Base-by-base conservation (phyloP, 2,888 invertebrate species). In the Drosophila pullipes region DNA sequence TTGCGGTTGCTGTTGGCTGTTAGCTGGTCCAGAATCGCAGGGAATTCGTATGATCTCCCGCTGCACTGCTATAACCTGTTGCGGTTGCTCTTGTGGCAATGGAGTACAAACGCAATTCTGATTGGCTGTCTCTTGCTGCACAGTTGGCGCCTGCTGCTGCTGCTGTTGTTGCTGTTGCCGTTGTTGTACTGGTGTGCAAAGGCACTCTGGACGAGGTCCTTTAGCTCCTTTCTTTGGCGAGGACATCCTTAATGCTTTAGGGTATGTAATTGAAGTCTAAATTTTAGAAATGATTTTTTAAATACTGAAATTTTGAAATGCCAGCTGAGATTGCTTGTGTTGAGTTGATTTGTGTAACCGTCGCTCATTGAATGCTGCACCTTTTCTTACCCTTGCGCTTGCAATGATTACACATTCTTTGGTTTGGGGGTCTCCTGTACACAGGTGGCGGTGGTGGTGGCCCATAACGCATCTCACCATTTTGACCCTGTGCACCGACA, bases 341-440 rank as follows among this genome's bases (percentile, higher is more conserved):
- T 28, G 31, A n/a, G 31, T 28, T 2, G 22, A 28, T 28, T 49
- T 35, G 11, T 39, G 28, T 16, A 28, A 55, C 18, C 13, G 25
- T n/a, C 4, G 10, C 13, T 35, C 62, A 77, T 41, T 77, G 77
- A 25, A 77, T 77, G n/a, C 18, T 44, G 35, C 77, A 77, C 4
- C 47, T 25, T 9, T 41, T 60, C n/a, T 33, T 84, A 4, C 39
- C 31, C 7, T 31, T 74, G 0, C 25, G 7, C 25, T 25, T 59
- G 22, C 76, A 80, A 22, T 80, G 80, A 0, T 25, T 22, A 39
- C 80, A 76, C 25, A 16, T 1, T 1, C 3, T 9, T 16, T 55
- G 28, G 18, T 41, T 60, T 2, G 3, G 6, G 1, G 37, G 49
- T 4, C 30, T 18, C 2, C 3, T 31, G 41, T 79, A 49, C 1